Percentiles rank a stretch among this genome's conserved stretches.
phyloP scores from a whole-genome alignment of 1,140 invertebrate genomes.

The Nylanderia fulva region DNA sequence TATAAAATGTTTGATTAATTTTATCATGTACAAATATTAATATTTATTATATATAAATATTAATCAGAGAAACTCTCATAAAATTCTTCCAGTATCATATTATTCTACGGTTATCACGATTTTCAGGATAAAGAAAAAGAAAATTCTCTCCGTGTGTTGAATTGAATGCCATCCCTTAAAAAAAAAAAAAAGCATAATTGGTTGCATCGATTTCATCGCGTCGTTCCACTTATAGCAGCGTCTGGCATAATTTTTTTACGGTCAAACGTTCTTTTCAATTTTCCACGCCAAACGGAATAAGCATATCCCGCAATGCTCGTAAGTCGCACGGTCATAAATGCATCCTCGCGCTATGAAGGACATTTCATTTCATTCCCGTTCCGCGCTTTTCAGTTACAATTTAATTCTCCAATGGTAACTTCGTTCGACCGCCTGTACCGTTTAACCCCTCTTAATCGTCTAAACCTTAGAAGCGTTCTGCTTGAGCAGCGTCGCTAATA shows the following conservation, averaged over 20 bases:
- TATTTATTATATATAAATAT: no score
- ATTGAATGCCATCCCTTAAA: no score
- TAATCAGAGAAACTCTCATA: no score
- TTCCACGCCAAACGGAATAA: conserved; percentile 24
- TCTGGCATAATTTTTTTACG: conserved; percentile 10
- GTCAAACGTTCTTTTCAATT: conserved; percentile 39
- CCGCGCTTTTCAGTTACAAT: conserved; percentile 52
- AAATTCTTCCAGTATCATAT: no score
- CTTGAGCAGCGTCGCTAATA: conserved; percentile 39
- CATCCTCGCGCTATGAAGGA: conserved; percentile 45
- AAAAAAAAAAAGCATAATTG: not conserved
- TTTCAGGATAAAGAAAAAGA: no score
- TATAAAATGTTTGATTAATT: no score
- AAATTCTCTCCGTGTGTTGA: no score
- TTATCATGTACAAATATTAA: no score
- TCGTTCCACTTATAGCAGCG: not conserved
- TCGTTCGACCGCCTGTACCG: conserved; percentile 48
- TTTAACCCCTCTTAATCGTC: conserved; percentile 49
- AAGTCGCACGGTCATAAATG: conserved; percentile 53
- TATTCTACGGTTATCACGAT: no score
- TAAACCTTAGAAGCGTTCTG: conserved; percentile 40
- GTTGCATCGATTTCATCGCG: not conserved
- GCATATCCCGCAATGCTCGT: conserved; percentile 45
- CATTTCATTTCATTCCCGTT: conserved; percentile 43
- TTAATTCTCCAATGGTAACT: conserved; percentile 56